These are phyloP conservation scores for Ephestia elutella DNA, from an alignment of 1,140 invertebrate species.

Conservation along the genomic window DNA sequence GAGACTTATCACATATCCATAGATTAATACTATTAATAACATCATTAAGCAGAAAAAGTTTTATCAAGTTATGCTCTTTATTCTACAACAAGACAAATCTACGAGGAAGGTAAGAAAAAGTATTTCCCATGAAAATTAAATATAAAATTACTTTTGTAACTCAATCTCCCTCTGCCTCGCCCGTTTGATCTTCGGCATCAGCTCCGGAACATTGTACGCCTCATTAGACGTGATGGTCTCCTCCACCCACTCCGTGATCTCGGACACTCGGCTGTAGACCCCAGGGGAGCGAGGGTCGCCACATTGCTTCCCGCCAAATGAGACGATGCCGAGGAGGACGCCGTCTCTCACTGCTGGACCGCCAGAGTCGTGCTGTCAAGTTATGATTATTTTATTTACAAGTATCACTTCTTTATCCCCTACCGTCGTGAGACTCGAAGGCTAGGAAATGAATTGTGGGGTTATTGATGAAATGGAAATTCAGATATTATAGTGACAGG, in stretches of 20 bases:
- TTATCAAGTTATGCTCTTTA: too few relatives aligned
- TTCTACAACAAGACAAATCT: too few relatives aligned
- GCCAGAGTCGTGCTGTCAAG: slow-evolving; percentile 56
- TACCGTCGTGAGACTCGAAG: too few relatives aligned
- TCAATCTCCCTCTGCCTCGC: slow-evolving; percentile 46
- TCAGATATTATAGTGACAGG: too few relatives aligned
- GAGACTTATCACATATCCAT: too few relatives aligned
- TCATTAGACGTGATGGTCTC: slow-evolving; percentile 46
- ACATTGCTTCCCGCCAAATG: slow-evolving; percentile 61
- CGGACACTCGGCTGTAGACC: slow-evolving; percentile 51
- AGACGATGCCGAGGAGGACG: slow-evolving; percentile 53
- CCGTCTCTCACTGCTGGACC: slow-evolving; percentile 59
- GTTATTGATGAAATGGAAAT: too few relatives aligned
- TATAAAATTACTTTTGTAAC: slow-evolving; percentile 36
- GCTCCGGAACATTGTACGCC: slow-evolving; percentile 36
- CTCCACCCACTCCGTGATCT: slow-evolving; percentile 56
- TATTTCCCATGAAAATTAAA: not conserved
- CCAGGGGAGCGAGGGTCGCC: slow-evolving; percentile 57
- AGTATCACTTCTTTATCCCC: too few relatives aligned
- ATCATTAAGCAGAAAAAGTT: too few relatives aligned
- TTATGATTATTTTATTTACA: too few relatives aligned
- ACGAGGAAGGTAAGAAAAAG: too few relatives aligned
- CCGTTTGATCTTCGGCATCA: slow-evolving; percentile 46
- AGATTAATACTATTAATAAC: too few relatives aligned
- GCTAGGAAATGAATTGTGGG: too few relatives aligned